Conservation (phyloP, 1,140 invertebrate species). For the Lordiphosa stackelbergi region DNA sequence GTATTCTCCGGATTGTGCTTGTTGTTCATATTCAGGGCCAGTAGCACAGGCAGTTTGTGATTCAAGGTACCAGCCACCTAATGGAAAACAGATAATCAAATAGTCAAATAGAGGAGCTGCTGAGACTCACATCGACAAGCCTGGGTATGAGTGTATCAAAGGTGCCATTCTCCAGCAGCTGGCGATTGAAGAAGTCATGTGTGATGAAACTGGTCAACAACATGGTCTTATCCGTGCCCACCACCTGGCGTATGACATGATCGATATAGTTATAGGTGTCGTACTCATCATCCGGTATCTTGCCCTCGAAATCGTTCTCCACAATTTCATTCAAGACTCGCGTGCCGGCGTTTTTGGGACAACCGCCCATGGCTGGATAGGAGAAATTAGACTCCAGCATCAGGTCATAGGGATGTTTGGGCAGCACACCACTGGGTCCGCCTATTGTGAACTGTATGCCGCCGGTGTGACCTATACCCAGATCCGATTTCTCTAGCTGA, state of each 20-base stretch:
- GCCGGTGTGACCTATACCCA: constrained; percentile 71
- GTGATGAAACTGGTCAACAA: constrained; percentile 70
- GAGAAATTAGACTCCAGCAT: constrained; percentile 70
- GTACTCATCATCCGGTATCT: constrained; percentile 72
- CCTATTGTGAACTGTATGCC: constrained; percentile 75
- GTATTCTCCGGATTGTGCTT: constrained; percentile 70
- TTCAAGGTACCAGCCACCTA: constrained; percentile 72
- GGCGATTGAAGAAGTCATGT: constrained; percentile 71
- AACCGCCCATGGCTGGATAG: constrained; percentile 71
- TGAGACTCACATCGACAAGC: constrained; percentile 63
- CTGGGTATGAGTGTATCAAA: constrained; percentile 63
- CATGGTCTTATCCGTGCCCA: constrained; percentile 73
- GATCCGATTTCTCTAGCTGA: constrained; percentile 68
- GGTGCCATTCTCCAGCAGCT: constrained; percentile 69
- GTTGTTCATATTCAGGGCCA: constrained; percentile 74
- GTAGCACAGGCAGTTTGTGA: constrained; percentile 69
- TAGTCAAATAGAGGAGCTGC: neutral
- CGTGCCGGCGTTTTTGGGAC: constrained; percentile 68
- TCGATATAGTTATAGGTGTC: constrained; percentile 65
- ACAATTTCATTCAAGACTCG: constrained; percentile 70
- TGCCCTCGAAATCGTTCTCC: constrained; percentile 69
- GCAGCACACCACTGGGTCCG: constrained; percentile 67
- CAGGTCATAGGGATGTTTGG: constrained; percentile 70
- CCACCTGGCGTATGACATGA: constrained; percentile 64
- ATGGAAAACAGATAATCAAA: neutral